phyloP scores from a whole-genome alignment of 2,888 invertebrate species.

The Campaea margaritaria region DNA sequence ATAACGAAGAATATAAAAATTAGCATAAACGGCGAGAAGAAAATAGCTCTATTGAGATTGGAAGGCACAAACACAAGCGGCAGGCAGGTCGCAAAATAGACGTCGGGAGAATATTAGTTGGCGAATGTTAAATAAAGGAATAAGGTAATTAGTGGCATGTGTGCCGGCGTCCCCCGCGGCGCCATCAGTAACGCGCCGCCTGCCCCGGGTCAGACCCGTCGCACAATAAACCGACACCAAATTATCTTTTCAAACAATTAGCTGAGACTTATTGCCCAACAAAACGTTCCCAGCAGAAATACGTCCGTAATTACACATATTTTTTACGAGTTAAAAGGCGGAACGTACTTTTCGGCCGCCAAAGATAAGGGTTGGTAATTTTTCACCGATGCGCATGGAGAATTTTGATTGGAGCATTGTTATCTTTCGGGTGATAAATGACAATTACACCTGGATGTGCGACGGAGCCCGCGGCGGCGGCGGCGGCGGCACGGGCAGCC shows the following conservation, averaged over 20 bases:
- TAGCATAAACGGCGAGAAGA: constrained; percentile 19
- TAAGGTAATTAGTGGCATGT: constrained; percentile 70
- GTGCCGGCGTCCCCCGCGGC: constrained; percentile 55
- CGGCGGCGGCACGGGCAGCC: constrained; percentile 21
- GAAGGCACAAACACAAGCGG: constrained; percentile 15
- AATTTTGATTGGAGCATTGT: constrained; percentile 51
- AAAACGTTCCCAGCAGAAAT: constrained; percentile 56
- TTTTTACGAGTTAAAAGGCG: constrained; percentile 51
- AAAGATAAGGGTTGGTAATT: constrained; percentile 45
- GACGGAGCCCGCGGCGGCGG: constrained; percentile 29
- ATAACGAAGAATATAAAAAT: constrained; percentile 25
- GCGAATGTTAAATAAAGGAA: constrained; percentile 40
- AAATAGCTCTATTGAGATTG: constrained; percentile 20
- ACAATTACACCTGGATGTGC: constrained; percentile 48
- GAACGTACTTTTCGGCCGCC: constrained; percentile 36
- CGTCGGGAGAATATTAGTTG: constrained; percentile 28
- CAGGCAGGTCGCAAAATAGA: constrained; percentile 22
- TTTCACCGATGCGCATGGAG: constrained; percentile 44
- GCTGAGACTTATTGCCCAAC: constrained; percentile 69
- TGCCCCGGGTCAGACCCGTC: constrained; percentile 55
- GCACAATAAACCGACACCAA: constrained; percentile 75
- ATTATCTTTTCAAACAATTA: constrained; percentile 82
- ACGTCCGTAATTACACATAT: constrained; percentile 55
- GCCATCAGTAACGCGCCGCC: constrained; percentile 70
- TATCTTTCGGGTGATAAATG: constrained; percentile 52